Evolutionary conservation across 2,888 invertebrate genomes (phyloP).

Genomic region (Theretra japonica): DNA sequence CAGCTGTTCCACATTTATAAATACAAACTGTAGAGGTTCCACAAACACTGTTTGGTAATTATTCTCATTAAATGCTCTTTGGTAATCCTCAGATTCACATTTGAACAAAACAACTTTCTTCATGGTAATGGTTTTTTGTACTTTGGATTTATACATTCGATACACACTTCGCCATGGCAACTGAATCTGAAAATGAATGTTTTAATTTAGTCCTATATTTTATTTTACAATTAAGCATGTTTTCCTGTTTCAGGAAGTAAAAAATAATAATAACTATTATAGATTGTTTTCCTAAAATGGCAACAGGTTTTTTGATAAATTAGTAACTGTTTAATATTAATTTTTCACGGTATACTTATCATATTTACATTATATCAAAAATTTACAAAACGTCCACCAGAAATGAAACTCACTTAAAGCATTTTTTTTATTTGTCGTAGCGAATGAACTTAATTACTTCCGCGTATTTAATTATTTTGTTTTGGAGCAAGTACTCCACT

Average conservation of each 20-base stretch:
- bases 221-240: neutral
- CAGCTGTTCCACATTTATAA: conserved; percentile 54
- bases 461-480: neutral
- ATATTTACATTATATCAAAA: too few species aligned
- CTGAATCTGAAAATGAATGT: neutral
- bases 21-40: conserved; percentile 72
- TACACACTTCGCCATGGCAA: conserved; percentile 3
- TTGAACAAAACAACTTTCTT: conserved; percentile 75
- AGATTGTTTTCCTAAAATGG: too few species aligned
- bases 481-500: neutral
- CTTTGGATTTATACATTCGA: conserved; percentile 4
- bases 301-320: too few species aligned
- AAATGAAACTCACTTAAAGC: too few species aligned
- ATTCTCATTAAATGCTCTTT: conserved; percentile 60
- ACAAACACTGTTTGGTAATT: conserved; percentile 69
- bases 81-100: conserved; percentile 72
- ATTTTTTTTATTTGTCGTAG: too few species aligned
- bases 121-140: conserved; percentile 52
- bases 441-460: neutral
- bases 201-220: neutral
- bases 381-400: too few species aligned
- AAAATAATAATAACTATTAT: too few species aligned
- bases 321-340: too few species aligned
- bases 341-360: too few species aligned
- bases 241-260: too few species aligned